Evolutionary conservation across 1,140 invertebrate genomes (phyloP).

Genomic region (Brachionus paranguensis): DNA sequence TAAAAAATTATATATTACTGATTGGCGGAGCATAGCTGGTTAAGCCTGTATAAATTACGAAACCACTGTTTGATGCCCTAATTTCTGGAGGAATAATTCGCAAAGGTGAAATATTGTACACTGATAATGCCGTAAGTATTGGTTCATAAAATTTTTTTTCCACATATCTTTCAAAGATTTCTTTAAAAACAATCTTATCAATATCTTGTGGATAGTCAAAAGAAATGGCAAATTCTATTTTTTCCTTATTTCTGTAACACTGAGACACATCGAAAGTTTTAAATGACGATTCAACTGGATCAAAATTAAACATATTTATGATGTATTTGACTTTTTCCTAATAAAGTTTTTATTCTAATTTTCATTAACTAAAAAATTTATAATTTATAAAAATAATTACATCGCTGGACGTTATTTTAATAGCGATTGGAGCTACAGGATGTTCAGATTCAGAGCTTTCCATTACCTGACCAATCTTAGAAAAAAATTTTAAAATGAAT

Average conservation of each 20-base stretch:
- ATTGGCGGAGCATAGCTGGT: neutral
- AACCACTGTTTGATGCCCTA: neutral
- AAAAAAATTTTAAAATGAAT: neutral
- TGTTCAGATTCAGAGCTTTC: neutral
- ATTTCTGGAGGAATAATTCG: conserved; percentile 17
- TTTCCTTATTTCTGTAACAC: conserved; percentile 9
- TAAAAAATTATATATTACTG: neutral
- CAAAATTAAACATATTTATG: conserved; percentile 19
- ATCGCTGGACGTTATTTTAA: conserved; percentile 11
- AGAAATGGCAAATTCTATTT: conserved; percentile 13
- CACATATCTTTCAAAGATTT: neutral
- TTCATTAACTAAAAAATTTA: too few relatives aligned
- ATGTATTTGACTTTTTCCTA: neutral
- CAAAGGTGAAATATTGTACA: conserved; percentile 15
- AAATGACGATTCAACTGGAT: neutral
- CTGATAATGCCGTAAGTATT: neutral
- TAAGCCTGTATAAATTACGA: conserved; percentile 26
- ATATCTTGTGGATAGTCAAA: conserved; percentile 7
- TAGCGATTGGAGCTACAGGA: neutral
- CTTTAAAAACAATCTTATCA: neutral
- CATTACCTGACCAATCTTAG: conserved; percentile 17
- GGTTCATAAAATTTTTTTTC: neutral
- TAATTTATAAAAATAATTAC: neutral
- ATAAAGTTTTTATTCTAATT: neutral
- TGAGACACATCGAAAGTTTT: neutral